Evolutionary conservation across 2,797 vertebrate genomes (phyloP).

Genomic region (Protonibea diacanthus): DNA sequence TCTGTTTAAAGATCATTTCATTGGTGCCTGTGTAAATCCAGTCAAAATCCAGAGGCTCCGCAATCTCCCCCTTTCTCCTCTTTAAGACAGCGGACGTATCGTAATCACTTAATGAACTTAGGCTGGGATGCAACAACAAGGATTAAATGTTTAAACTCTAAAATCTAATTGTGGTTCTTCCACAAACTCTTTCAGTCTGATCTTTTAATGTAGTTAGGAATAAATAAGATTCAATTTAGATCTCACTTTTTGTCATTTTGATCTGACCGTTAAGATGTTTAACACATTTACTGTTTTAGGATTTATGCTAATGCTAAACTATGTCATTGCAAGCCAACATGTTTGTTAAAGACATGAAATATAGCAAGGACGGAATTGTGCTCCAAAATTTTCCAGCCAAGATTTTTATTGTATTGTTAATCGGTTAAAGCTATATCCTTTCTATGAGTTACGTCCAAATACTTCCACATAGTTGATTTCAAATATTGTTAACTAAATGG

Average conservation of each 20-base stretch:
- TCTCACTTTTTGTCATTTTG: not conserved
- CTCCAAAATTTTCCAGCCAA: not conserved
- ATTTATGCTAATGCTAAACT: too few relatives aligned
- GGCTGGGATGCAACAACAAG: slow-evolving; percentile 61
- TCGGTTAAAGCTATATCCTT: not conserved
- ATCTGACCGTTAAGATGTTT: not conserved
- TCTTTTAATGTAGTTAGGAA: not conserved
- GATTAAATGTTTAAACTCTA: slow-evolving; percentile 4
- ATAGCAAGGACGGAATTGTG: not conserved
- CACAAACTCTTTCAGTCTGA: not conserved
- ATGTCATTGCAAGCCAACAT: not conserved
- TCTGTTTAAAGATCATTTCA: slow-evolving; percentile 11
- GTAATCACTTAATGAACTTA: slow-evolving; percentile 31
- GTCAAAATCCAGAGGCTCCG: slow-evolving; percentile 41
- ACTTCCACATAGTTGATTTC: not conserved
- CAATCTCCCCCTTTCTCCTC: slow-evolving; percentile 16
- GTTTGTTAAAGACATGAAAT: not conserved
- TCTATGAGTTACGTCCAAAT: not conserved
- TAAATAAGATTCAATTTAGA: not conserved
- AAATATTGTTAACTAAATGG: not conserved
- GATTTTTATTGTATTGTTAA: not conserved
- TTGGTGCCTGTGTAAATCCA: slow-evolving; percentile 45
- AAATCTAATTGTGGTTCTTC: slow-evolving; percentile 11
- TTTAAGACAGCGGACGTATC: slow-evolving; percentile 7
- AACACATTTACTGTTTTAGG: too few relatives aligned